phyloP scores from a whole-genome alignment of 2,888 invertebrate genomes.

The Luperina testacea region DNA sequence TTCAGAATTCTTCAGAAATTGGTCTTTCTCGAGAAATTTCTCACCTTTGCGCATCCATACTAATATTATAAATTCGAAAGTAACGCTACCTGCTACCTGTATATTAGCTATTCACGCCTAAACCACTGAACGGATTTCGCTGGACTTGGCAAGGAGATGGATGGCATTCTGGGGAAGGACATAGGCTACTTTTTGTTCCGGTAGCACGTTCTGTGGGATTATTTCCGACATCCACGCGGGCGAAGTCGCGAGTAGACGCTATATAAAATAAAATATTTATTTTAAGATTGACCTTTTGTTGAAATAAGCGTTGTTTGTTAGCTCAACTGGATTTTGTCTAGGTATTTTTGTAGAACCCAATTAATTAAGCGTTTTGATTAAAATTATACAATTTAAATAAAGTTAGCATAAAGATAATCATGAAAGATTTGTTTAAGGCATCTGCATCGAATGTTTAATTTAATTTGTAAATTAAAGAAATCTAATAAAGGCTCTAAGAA shows the following conservation, averaged over 20 bases:
- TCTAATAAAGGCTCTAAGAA: background rate
- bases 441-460: background rate
- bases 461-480: background rate
- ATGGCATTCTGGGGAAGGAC: background rate
- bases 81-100: background rate
- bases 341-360: conserved; percentile 15
- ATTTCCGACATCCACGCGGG: background rate
- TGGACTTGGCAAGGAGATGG: background rate
- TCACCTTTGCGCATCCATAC: background rate
- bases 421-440: background rate
- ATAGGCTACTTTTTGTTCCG: background rate
- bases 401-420: background rate
- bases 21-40: background rate
- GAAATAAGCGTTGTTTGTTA: conserved; percentile 38
- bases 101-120: background rate
- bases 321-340: conserved; percentile 11
- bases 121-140: background rate
- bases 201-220: background rate
- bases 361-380: conserved; percentile 29
- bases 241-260: accelerated
- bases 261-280: conserved; percentile 41
- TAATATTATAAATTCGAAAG: background rate
- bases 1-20: conserved; percentile 4
- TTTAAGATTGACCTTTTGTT: conserved; percentile 42
- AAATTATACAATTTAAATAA: conserved; percentile 32